Base-by-base conservation (phyloP, 2,888 invertebrate genomes). In the Pyrocoelia pectoralis region DNA sequence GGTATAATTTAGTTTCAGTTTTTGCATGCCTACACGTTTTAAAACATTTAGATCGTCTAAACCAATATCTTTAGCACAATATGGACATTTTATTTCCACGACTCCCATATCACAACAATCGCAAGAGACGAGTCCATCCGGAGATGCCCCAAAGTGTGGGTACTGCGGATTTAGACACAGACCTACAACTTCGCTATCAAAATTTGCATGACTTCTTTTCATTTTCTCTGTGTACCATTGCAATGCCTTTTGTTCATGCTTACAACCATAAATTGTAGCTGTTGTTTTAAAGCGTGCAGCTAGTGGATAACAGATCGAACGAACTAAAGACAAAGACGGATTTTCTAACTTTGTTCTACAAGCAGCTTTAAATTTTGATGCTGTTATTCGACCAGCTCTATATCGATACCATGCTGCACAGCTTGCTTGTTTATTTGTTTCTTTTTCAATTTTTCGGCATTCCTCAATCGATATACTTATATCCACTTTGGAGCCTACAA, bases 141-240 rank as follows among this genome's bases (percentile, higher is more conserved):
- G 55, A 24, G 55, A 55, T 43, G 55, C 55, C 4, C 43, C 55
- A 19, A 55, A 55, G 2, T 55, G 18, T 19, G 43, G 28, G 12
- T 46, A 43, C 13, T 41, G n/a, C n/a, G 43, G 24, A 14, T 24
- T 43, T 17, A 55, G 13, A 41, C 29, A 55, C n/a, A 50, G n/a
- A 24, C 50, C 19, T 28, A 50, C 28, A 12, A 4, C 10, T 12
- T 50, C 28, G 13, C 50, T n/a, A 24, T 13, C 50, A 50, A 50
- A 50, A 50, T 50, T 19, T 43, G 15, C n/a, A n/a, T 43, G 2
- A 24, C 24, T 24, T 24, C 2, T 38, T 38, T 38, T 9, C 54
- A 54, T 41, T 3, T 9, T 38, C 19, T 5, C 15, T 14, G n/a
- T 15, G 40, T 54, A 41, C 10, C 5, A 8, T 13, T 41, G 1